Evolutionary conservation across 2,888 invertebrate species (phyloP).

Genomic region (Scaptomyza polygonia): DNA sequence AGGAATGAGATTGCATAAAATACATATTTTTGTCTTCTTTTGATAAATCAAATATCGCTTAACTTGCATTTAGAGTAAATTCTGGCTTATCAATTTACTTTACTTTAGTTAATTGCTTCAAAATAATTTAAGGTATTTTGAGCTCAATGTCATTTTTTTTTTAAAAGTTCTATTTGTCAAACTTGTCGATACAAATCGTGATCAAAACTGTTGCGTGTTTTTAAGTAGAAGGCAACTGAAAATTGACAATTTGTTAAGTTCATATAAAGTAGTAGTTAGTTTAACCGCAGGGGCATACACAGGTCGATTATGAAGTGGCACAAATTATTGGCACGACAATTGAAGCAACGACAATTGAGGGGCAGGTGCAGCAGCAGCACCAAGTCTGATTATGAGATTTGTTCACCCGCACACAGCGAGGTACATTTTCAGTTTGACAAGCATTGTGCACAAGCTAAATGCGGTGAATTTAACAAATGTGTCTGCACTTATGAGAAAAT

Average conservation of each 20-base stretch:
- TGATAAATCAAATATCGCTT: not conserved
- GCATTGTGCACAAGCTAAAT: not conserved
- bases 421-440: conserved; percentile 25
- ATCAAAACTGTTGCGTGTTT: conserved; percentile 51
- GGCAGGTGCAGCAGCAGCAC: not conserved
- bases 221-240: conserved; percentile 11
- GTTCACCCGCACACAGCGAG: conserved; percentile 27
- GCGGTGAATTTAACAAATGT: not conserved
- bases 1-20: not conserved
- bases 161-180: conserved; percentile 1
- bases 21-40: not conserved
- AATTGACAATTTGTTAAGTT: conserved; percentile 44
- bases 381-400: conserved; percentile 20
- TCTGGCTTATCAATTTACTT: not conserved
- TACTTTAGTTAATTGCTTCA: conserved; percentile 4
- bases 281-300: conserved; percentile 5
- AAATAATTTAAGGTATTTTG: not conserved
- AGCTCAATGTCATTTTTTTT: conserved; percentile 11
- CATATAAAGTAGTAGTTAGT: conserved; percentile 6
- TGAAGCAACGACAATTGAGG: conserved; percentile 7
- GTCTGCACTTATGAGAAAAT: not conserved
- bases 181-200: conserved; percentile 2
- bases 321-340: conserved; percentile 35
- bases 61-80: not conserved
- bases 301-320: conserved; percentile 16